Evolutionary conservation across 2,113 vertebrate genomes (phyloP).

Genomic region (Myiopsitta monachus): DNA sequence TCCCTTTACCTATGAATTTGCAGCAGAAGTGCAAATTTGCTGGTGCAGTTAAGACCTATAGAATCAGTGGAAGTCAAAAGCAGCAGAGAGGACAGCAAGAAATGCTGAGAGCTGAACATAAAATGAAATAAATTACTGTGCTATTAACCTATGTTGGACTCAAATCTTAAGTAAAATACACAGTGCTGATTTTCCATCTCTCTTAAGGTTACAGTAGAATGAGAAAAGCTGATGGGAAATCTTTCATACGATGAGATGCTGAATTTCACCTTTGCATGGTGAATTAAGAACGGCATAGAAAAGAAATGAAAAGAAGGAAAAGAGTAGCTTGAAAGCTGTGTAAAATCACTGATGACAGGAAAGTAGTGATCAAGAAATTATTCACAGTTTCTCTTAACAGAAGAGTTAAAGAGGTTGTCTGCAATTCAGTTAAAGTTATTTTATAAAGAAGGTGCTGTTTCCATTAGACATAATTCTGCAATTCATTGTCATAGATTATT

Average conservation of each 20-base stretch:
- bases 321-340: not conserved
- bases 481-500: not conserved
- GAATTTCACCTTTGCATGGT: not conserved
- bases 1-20: not conserved
- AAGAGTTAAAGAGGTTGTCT: not conserved
- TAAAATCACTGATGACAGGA: not conserved
- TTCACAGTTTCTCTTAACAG: not conserved
- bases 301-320: not conserved
- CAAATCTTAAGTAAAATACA: not conserved
- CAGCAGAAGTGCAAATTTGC: not conserved
- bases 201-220: not conserved
- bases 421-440: not conserved
- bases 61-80: not conserved
- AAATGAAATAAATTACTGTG: not conserved
- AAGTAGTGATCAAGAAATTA: not conserved
- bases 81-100: not conserved
- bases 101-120: not conserved
- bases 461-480: not conserved
- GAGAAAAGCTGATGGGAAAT: not conserved
- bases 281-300: not conserved
- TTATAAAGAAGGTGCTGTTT: not conserved
- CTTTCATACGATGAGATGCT: not conserved
- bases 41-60: not conserved
- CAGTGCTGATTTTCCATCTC: not conserved
- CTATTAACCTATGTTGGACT: not conserved